Percentiles rank a stretch among this genome's conserved stretches.
phyloP scores from a whole-genome alignment of 2,797 vertebrate species.

The Coreius guichenoti region DNA sequence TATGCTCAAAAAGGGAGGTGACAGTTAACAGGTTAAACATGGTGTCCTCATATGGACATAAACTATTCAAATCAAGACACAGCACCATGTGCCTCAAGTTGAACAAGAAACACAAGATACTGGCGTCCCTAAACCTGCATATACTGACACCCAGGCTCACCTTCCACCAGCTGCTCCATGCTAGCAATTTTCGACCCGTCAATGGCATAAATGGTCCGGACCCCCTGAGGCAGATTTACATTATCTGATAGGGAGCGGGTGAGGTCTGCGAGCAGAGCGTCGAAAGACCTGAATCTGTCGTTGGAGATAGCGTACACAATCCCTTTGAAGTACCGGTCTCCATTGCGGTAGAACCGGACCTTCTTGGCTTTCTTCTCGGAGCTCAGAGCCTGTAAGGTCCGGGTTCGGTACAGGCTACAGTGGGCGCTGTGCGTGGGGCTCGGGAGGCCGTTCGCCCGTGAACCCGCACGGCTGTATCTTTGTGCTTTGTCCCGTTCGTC shows the following conservation, averaged over 20 bases:
- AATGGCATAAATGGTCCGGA: conserved; percentile 92
- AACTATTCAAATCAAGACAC: conserved; percentile 10
- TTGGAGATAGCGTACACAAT: conserved; percentile 97
- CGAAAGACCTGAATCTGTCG: conserved; percentile 92
- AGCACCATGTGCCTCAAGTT: neutral
- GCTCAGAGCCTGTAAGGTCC: conserved; percentile 92
- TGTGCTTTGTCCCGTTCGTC: conserved; percentile 96
- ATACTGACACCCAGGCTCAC: conserved; percentile 74
- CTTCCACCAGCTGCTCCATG: conserved; percentile 95
- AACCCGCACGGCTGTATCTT: conserved; percentile 87
- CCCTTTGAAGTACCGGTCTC: conserved; percentile 98
- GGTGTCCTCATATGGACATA: neutral
- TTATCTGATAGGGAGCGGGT: conserved; percentile 95
- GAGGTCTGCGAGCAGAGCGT: conserved; percentile 95
- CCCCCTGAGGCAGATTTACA: conserved; percentile 95
- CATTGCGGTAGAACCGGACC: conserved; percentile 97
- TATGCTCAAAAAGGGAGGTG: neutral
- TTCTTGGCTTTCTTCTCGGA: conserved; percentile 98
- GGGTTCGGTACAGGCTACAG: conserved; percentile 97
- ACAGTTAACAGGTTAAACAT: neutral
- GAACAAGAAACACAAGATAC: neutral
- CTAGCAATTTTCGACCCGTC: conserved; percentile 89
- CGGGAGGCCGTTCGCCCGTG: conserved; percentile 91
- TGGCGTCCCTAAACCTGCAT: neutral
- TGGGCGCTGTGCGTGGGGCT: conserved; percentile 98